phyloP scores from a whole-genome alignment of 1,140 invertebrate species.

The Drosophila bipectinata region DNA sequence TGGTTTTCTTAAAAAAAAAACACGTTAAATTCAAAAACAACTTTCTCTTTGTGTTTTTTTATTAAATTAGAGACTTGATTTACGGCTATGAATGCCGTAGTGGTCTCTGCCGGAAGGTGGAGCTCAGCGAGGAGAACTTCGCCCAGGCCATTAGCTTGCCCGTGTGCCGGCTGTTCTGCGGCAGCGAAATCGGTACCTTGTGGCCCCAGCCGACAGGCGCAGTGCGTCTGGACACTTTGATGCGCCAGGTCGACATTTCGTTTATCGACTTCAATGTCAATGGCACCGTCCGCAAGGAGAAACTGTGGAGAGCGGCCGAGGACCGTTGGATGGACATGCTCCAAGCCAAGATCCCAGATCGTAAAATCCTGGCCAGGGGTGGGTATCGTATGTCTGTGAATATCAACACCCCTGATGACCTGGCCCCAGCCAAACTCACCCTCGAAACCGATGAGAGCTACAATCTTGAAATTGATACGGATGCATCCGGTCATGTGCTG shows the following conservation, averaged over 20 bases:
- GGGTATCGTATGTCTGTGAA: slow-evolving; percentile 70
- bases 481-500: slow-evolving; percentile 81
- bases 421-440: slow-evolving; percentile 76
- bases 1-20: background rate
- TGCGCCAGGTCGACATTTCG: slow-evolving; percentile 86
- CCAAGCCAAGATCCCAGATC: slow-evolving; percentile 63
- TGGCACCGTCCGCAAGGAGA: slow-evolving; percentile 33
- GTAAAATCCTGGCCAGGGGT: slow-evolving; percentile 45
- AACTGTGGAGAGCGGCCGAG: slow-evolving; percentile 63
- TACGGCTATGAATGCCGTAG: slow-evolving; percentile 86
- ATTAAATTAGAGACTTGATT: slow-evolving; percentile 56
- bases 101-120: slow-evolving; percentile 85
- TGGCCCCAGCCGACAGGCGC: slow-evolving; percentile 90
- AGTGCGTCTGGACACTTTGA: slow-evolving; percentile 85
- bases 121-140: slow-evolving; percentile 84
- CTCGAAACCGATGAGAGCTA: slow-evolving; percentile 90
- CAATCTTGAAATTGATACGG: slow-evolving; percentile 85
- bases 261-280: slow-evolving; percentile 58
- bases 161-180: slow-evolving; percentile 87
- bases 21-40: background rate
- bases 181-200: slow-evolving; percentile 86
- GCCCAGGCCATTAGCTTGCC: slow-evolving; percentile 85
- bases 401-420: slow-evolving; percentile 55
- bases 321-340: slow-evolving; percentile 63
- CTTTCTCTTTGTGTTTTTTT: slow-evolving; percentile 21